Evolutionary conservation across 1,140 invertebrate species (phyloP), one percentile per base, ranked within the genome.

Genomic region (Diorhabda sublineata): DNA sequence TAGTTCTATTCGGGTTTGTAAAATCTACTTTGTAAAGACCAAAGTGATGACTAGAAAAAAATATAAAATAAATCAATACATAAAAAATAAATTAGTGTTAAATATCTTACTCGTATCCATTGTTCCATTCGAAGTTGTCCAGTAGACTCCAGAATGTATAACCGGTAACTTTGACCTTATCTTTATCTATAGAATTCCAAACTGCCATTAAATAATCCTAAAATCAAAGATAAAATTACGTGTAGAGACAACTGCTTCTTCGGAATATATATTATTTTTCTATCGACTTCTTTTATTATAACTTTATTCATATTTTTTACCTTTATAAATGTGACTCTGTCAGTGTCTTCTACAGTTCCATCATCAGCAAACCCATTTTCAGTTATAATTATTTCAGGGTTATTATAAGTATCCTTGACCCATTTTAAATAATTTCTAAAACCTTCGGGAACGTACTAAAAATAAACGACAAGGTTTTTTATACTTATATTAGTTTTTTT

Each of bases 21-120:
- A 93, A 94, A 78, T 95, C 87, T 0, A 95, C 90, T 42, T 88
- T 84, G 73, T 89, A 88, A 0, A 95, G 75, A 2, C 92, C 93
- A 78, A 93, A 94, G 72, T 86, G 87, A 82, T 5, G 87, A 88
- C 81, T 69, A 84, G 78, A 74, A 72, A 11, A 63, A 4, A 45
- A 26, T 26, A 26, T 43, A 44, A 61, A 67, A 5, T 8, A 41
- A 79, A 74, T 44, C 52, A 47, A 52, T 56, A 45, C 5, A 26
- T 26, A 26, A 26, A 26, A 26, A 26, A 26, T 26, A 26, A 26
- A 26, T 26, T 26, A 26, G 26, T 26, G 26, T 26, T 26, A 26
- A 26, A 26, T 26, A 26, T 26, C 42, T 66, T 67, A 74, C 73
- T 59, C 70, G 60, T 68, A 72, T 41, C 71, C 73, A 43, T 47